These are phyloP conservation scores for Melipona bicolor DNA, from an alignment of 2,888 invertebrate species.

Conservation along the genomic window DNA sequence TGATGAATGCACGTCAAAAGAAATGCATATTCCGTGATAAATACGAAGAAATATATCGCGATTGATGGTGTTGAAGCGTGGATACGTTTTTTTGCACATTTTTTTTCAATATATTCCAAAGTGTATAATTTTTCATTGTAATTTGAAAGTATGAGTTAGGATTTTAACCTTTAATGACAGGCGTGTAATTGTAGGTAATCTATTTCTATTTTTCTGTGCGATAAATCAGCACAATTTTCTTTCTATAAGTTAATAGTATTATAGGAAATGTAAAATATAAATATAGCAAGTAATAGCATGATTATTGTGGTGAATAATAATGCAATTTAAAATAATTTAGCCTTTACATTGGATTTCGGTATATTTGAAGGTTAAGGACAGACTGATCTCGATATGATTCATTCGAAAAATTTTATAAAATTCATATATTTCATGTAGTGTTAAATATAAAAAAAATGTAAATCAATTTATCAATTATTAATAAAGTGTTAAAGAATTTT, in stretches of 20 bases:
- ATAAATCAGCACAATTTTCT: neutral
- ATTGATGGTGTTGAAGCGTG: conserved; percentile 28
- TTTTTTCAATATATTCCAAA: conserved; percentile 16
- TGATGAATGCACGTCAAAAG: conserved; percentile 42
- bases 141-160: conserved; percentile 60
- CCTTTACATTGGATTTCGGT: neutral
- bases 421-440: neutral
- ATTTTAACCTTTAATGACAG: conserved; percentile 67
- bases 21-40: conserved; percentile 54
- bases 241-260: neutral
- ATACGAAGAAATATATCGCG: conserved; percentile 32
- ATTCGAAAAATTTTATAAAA: neutral
- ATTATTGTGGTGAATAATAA: neutral
- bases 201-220: neutral
- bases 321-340: neutral
- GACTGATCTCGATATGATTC: conserved; percentile 21
- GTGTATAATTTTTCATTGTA: conserved; percentile 11
- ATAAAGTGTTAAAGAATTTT: neutral
- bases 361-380: conserved; percentile 51
- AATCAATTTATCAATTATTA: neutral
- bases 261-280: neutral
- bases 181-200: conserved; percentile 58
- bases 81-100: conserved; percentile 45
- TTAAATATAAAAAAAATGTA: neutral
- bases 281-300: neutral